These are phyloP conservation scores for Bombus cullumanus DNA, from an alignment of 1,140 invertebrate genomes.

Conservation along the genomic window DNA sequence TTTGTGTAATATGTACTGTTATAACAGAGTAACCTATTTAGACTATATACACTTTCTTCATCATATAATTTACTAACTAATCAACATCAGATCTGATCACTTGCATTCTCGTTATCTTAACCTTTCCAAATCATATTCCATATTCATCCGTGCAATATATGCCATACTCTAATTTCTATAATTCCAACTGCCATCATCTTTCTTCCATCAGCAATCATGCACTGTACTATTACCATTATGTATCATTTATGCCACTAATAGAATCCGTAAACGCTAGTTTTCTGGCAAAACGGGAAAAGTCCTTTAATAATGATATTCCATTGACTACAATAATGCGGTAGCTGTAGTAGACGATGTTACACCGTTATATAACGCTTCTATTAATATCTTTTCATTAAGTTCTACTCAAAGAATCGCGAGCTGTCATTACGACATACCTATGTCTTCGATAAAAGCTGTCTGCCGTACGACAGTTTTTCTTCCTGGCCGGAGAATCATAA, in stretches of 20 bases:
- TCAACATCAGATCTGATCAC: background rate
- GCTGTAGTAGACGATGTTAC: background rate
- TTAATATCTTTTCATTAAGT: background rate
- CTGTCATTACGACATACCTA: background rate
- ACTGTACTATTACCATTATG: background rate
- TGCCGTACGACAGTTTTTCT: slow-evolving; percentile 35
- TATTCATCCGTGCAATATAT: background rate
- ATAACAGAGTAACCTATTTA: too few species aligned
- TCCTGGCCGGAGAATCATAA: slow-evolving; percentile 48
- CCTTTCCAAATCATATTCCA: background rate
- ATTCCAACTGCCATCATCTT: background rate
- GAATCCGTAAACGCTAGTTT: background rate
- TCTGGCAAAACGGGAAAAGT: background rate
- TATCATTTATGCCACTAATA: background rate
- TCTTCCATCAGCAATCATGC: background rate
- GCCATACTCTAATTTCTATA: background rate
- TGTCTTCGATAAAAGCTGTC: background rate
- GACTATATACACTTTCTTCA: too few species aligned
- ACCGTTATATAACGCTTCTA: slow-evolving; percentile 17
- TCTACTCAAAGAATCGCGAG: background rate
- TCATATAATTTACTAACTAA: too few species aligned
- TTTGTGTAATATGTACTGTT: too few species aligned
- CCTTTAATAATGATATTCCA: slow-evolving; percentile 3
- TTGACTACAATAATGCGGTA: background rate
- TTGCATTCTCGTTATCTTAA: background rate